Base-by-base conservation (phyloP, 2,888 invertebrate genomes). In the Strigamia transsilvanica region DNA sequence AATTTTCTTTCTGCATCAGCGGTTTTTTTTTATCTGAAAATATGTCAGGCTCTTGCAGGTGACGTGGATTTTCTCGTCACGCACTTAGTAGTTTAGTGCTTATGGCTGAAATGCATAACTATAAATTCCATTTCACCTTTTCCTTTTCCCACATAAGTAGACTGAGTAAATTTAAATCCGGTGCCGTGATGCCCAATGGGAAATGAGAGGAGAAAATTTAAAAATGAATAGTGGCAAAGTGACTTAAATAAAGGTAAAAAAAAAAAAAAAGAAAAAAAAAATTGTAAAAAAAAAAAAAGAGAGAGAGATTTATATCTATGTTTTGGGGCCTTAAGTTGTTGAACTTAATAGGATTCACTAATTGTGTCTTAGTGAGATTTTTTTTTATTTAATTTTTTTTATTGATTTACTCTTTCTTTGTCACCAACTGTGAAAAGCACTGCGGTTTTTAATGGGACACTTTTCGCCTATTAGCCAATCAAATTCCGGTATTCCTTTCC, bases 151-250 rank as follows among this genome's bases (percentile, higher is more conserved):
- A 56, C 56, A 56, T 56, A 56, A 46, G 56, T 18, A 56, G 56
- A 56, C 56, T 56, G 56, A 56, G 56, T 56, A 56, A 56, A 56
- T 56, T 56, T 56, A 6, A 56, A 56, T 56, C 56, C 56, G 21
- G 56, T 56, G 56, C 21, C 56, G 18, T 56, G 56, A 56, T 18
- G 56, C 56, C 56, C 56, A 56, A 56, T 56, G 56, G 56, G 56
- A 56, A 56, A 56, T 56, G n/a, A 56, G 56, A 56, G 56, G n/a
- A 56, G 56, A 56, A 56, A 56, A 56, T 56, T 56, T 56, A 56
- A 56, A 56, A 56, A 56, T 56, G 56, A 56, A 18, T 18, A 56
- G n/a, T 46, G 46, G 46, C 46, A 56, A 38, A 38, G 56, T 18
- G 56, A 56, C 18, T 56, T 56, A 56, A 56, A 56, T 56, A 56